Percentiles rank a stretch among this genome's conserved stretches.
Conservation (phyloP, 2,888 invertebrate genomes). For the Papilio demoleus region DNA sequence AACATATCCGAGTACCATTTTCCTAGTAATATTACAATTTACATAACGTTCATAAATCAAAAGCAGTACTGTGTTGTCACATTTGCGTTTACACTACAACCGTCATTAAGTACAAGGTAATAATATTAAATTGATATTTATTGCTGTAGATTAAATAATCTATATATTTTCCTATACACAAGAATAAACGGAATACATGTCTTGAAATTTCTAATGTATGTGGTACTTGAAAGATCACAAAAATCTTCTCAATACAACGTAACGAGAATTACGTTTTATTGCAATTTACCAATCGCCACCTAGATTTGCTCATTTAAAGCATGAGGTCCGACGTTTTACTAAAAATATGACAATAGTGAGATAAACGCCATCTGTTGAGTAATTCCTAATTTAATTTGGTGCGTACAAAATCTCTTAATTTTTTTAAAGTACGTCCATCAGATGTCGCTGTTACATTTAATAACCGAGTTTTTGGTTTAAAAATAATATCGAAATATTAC, state of each 20-base stretch:
- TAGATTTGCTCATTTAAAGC: too few species aligned
- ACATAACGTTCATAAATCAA: constrained; percentile 10
- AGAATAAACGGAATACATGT: too few species aligned
- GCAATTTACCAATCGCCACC: too few species aligned
- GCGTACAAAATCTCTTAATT: not conserved
- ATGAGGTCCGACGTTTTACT: not conserved
- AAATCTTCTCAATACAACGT: too few species aligned
- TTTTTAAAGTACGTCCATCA: not conserved
- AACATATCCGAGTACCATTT: constrained; percentile 11
- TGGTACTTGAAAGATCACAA: too few species aligned
- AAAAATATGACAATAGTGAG: not conserved
- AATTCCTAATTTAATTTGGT: not conserved
- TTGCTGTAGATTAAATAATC: not conserved
- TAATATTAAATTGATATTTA: constrained; percentile 6
- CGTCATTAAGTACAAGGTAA: constrained; percentile 19
- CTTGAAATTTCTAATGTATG: too few species aligned
- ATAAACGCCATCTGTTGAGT: not conserved
- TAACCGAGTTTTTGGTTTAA: too few species aligned
- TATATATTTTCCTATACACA: too few species aligned
- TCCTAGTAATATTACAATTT: constrained; percentile 23
- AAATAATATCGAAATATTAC: too few species aligned
- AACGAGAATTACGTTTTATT: too few species aligned
- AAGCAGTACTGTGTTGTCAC: constrained; percentile 3
- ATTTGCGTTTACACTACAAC: not conserved
- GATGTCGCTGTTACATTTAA: not conserved